Evolutionary conservation across 2,888 invertebrate species (phyloP).

Genomic region (Bugulina stolonifera): DNA sequence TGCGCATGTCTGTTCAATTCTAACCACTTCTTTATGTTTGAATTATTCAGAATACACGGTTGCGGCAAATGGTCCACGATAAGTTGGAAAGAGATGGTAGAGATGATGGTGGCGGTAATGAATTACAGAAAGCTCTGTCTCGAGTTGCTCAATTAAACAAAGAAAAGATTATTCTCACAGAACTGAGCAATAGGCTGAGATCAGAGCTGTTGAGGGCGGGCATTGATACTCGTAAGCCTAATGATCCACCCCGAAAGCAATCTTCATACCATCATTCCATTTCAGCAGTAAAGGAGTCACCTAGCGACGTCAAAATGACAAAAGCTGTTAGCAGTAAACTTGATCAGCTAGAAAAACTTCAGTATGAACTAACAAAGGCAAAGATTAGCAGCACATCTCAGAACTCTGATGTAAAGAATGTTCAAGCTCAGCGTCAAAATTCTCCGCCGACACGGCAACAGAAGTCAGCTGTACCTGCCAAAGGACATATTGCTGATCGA

Average conservation of each 20-base stretch:
- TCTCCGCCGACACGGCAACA: constrained; percentile 8
- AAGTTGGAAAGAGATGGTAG: background rate
- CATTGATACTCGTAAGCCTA: constrained; percentile 26
- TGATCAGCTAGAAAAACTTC: constrained; percentile 45
- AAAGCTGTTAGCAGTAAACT: constrained; percentile 38
- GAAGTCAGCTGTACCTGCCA: background rate
- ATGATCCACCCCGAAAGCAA: background rate
- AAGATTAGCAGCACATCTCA: background rate
- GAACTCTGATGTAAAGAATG: background rate
- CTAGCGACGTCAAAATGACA: constrained; percentile 19
- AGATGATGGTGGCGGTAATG: background rate
- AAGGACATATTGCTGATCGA: background rate
- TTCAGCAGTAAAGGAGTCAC: background rate
- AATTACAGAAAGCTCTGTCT: constrained; percentile 36
- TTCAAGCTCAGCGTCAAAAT: background rate
- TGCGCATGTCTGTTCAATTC: no score
- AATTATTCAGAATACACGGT: constrained; percentile 27
- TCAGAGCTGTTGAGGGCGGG: constrained; percentile 42
- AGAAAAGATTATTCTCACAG: constrained; percentile 49
- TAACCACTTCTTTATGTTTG: no score
- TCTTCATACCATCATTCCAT: background rate
- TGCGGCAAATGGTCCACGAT: constrained; percentile 14
- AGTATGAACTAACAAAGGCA: constrained; percentile 46
- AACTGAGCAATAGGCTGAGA: constrained; percentile 47
- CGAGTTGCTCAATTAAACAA: constrained; percentile 45